These are phyloP conservation scores for Oncorhynchus gorbuscha DNA, from an alignment of 2,113 vertebrate species.

Conservation along the genomic window DNA sequence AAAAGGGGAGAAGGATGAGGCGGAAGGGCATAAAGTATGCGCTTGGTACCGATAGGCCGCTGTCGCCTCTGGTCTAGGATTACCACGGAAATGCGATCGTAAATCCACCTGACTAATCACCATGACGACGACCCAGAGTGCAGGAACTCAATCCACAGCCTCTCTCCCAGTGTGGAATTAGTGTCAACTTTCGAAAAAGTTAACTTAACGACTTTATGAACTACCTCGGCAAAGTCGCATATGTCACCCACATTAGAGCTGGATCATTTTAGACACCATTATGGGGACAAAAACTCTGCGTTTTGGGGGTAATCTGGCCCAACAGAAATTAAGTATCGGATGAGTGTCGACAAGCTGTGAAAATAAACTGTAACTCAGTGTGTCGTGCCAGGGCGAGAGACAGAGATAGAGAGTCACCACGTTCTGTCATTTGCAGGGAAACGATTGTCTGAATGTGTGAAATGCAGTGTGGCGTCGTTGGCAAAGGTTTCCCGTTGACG, in stretches of 20 bases:
- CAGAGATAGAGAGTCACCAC: background rate
- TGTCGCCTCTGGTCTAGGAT: background rate
- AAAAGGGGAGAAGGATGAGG: background rate
- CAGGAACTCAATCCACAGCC: background rate
- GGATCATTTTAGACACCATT: constrained; percentile 20
- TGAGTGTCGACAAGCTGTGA: constrained; percentile 21
- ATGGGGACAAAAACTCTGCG: constrained; percentile 23
- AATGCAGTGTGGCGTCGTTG: background rate
- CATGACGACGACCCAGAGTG: background rate
- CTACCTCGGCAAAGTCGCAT: background rate
- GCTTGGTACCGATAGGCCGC: background rate
- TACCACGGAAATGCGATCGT: background rate
- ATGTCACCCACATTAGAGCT: constrained; percentile 1
- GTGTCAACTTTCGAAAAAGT: constrained; percentile 22
- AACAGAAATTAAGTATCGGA: constrained; percentile 43
- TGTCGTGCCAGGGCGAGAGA: background rate
- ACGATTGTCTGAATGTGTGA: background rate
- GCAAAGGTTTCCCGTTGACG: constrained; percentile 37
- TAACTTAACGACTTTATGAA: constrained; percentile 9
- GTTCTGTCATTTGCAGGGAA: background rate
- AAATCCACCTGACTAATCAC: constrained; percentile 11
- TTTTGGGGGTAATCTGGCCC: constrained; percentile 47
- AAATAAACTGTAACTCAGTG: constrained; percentile 18
- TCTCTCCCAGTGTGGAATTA: constrained; percentile 4
- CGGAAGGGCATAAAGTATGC: background rate